Conservation (phyloP, 1,140 invertebrate species). For the Papilio glaucus region DNA sequence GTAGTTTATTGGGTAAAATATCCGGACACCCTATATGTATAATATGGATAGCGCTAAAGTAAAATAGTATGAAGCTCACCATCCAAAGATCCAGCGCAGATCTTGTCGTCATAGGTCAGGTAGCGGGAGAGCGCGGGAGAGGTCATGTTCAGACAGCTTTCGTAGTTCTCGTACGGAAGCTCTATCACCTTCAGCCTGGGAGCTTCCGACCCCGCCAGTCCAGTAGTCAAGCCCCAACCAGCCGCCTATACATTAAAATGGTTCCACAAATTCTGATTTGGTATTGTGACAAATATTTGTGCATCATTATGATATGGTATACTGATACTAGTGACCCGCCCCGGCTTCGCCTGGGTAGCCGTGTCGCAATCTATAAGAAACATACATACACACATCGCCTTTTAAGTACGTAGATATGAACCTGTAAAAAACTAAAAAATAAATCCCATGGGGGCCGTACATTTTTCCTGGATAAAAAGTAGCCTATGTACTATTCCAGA, state of each 20-base stretch:
- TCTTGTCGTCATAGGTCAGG: slow-evolving; percentile 53
- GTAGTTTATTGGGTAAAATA: not conserved
- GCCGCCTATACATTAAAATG: slow-evolving; percentile 50
- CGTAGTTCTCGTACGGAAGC: slow-evolving; percentile 50
- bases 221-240: slow-evolving; percentile 63
- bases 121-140: slow-evolving; percentile 43
- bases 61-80: not conserved
- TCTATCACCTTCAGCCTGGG: slow-evolving; percentile 50
- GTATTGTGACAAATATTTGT: not conserved
- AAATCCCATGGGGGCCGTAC: too few relatives aligned
- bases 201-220: slow-evolving; percentile 40
- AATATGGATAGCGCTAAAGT: too few relatives aligned
- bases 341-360: too few relatives aligned
- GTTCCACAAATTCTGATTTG: not conserved
- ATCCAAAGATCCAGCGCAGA: slow-evolving; percentile 55
- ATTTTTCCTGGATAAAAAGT: too few relatives aligned
- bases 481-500: too few relatives aligned
- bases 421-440: too few relatives aligned
- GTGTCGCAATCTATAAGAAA: too few relatives aligned
- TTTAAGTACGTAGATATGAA: too few relatives aligned
- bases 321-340: too few relatives aligned
- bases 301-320: too few relatives aligned
- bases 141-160: slow-evolving; percentile 44
- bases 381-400: too few relatives aligned
- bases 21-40: not conserved